Evolutionary conservation across 2,888 invertebrate species (phyloP), one percentile per base, ranked within the genome.

Genomic region (Thelaira solivaga): DNA sequence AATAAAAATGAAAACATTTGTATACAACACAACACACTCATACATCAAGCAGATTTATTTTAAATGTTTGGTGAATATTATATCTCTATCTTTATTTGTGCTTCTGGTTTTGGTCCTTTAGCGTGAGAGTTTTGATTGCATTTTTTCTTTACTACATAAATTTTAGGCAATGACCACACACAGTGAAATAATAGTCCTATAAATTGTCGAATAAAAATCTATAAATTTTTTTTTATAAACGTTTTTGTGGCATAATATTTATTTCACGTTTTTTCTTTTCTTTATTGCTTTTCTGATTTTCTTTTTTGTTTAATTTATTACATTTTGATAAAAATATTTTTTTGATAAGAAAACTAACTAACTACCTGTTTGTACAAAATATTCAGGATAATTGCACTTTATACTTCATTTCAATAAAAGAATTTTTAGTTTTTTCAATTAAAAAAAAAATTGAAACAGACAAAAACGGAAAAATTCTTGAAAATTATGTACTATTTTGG

Each of bases 101-200:
- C 10, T 2, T 53, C 11, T n/a, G 10, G 8, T 2, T 10, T 2
- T 55, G 26, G 4, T 22, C 7, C 10, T 24, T 43, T 18, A 22
- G 26, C 16, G 5, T 16, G 29, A 22, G 20, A 55, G 13, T 61
- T 72, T 36, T 47, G 62, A 72, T 53, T 72, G 45, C 45, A 47
- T 4, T 26, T n/a, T 43, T 68, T 76, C 55, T 75, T 69, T 31
- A 55, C 11, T 22, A 49, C 43, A 51, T 71, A 59, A 57, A 59
- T 51, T 73, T 59, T 31, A 59, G n/a, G 36, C 51, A 59, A 67
- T 51, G 36, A 74, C 65, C 67, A 59, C 31, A 22, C 57, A 47
- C 31, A 74, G 45, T 74, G 34, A 57, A 67, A 65, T 55, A 62
- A 71, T 74, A 71, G 49, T 43, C 13, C 45, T 11, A 74, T 74